Percentiles rank a stretch among this genome's conserved stretches.
These are phyloP conservation scores for Parascotia fuliginaria DNA, from an alignment of 2,888 invertebrate species.

Conservation along the genomic window DNA sequence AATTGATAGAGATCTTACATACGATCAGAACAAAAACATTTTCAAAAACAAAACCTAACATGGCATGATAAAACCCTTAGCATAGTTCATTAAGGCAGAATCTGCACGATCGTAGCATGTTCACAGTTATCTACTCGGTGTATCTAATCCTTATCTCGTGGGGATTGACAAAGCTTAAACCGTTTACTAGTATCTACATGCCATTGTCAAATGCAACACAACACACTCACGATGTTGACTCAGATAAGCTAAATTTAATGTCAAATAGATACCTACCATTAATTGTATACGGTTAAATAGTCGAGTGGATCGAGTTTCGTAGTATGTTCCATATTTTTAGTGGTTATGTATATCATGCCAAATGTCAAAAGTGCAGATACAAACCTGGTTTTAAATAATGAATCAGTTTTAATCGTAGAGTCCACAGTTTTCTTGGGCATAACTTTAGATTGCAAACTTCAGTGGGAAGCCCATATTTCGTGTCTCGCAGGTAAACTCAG, in stretches of 20 bases:
- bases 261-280: slow-evolving; percentile 4
- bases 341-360: no score
- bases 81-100: slow-evolving; percentile 1
- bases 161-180: slow-evolving; percentile 1
- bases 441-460: no score
- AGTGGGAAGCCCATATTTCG: no score
- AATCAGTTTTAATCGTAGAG: no score
- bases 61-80: not conserved
- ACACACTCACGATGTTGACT: slow-evolving; percentile 14
- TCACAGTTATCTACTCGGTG: slow-evolving; percentile 1
- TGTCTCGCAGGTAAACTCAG: no score
- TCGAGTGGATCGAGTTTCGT: no score
- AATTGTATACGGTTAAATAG: slow-evolving; percentile 12
- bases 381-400: no score
- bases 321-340: no score
- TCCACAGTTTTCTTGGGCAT: no score
- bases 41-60: not conserved
- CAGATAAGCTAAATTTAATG: slow-evolving; percentile 20
- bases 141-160: slow-evolving; percentile 5
- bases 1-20: no score
- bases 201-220: slow-evolving; percentile 14
- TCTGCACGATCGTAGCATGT: slow-evolving; percentile 8
- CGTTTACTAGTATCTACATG: slow-evolving; percentile 1
- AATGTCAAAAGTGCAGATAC: no score
- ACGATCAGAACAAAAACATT: not conserved